These are phyloP conservation scores for Trachythela sp. DNA, from an alignment of 64 coral and sea anemone genomes.

Conservation along the genomic window DNA sequence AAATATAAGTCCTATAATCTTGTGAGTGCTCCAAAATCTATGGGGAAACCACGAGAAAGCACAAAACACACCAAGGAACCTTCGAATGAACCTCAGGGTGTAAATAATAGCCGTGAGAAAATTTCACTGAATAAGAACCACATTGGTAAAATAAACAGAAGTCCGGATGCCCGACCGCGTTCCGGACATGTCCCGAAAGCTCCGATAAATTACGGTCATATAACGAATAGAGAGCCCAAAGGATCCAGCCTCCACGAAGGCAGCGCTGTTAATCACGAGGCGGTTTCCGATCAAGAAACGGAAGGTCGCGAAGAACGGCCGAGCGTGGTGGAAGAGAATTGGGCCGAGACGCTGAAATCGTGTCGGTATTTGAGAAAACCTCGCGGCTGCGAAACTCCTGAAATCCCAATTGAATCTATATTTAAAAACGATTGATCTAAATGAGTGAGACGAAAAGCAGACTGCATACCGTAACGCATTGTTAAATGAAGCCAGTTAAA, in stretches of 20 bases:
- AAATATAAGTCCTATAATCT: not conserved
- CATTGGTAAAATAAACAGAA: not conserved
- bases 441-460: not conserved
- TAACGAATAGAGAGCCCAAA: no score
- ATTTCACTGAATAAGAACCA: not conserved
- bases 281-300: not conserved
- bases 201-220: not conserved
- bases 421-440: not conserved
- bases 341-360: not conserved
- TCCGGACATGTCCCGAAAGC: not conserved
- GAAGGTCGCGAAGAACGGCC: not conserved
- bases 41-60: not conserved
- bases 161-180: not conserved
- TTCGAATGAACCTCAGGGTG: not conserved
- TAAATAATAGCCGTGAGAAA: not conserved
- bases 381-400: not conserved
- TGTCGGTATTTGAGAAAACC: not conserved
- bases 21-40: not conserved
- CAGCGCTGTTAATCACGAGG: not conserved
- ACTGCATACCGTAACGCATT: no score
- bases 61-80: not conserved
- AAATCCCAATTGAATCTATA: not conserved
- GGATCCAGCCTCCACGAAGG: not conserved
- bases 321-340: not conserved
- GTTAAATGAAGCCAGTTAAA: not conserved